Evolutionary conservation across 2,888 invertebrate species (phyloP).

Genomic region (Candidula unifasciata): DNA sequence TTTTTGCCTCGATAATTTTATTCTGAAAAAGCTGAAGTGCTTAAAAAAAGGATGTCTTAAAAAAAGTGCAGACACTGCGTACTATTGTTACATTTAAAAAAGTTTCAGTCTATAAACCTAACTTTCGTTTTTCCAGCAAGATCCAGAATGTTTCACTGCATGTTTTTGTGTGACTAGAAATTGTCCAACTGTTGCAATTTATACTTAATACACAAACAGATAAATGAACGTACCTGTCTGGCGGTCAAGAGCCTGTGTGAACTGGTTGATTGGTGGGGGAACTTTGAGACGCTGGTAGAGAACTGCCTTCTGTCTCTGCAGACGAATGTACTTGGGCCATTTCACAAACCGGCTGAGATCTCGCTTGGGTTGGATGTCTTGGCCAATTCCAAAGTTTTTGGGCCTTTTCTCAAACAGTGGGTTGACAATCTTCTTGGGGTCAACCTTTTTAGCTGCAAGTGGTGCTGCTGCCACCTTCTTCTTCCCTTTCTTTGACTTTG

Average conservation of each 20-base stretch:
- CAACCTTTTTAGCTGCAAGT: conserved; percentile 93
- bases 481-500: conserved; percentile 75
- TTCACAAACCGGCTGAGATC: conserved; percentile 97
- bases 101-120: too few species aligned
- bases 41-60: too few species aligned
- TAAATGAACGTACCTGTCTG: conserved; percentile 87
- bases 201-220: too few species aligned
- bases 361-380: conserved; percentile 98
- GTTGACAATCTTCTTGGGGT: conserved; percentile 89
- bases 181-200: too few species aligned
- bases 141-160: too few species aligned
- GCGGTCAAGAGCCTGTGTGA: conserved; percentile 95
- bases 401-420: conserved; percentile 98
- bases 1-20: too few species aligned
- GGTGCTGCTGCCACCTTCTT: conserved; percentile 96
- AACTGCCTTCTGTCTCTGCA: conserved; percentile 97
- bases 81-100: too few species aligned
- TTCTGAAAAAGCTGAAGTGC: too few species aligned
- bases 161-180: too few species aligned
- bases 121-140: too few species aligned
- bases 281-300: conserved; percentile 97
- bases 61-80: too few species aligned
- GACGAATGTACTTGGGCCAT: conserved; percentile 99
- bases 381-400: conserved; percentile 98
- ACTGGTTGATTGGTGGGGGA: conserved; percentile 99